A percentile compares a stretch with the other conserved stretches of the same genome.
These are phyloP conservation scores for Artemia sinica DNA, from an alignment of 2,888 invertebrate species.

Conservation along the genomic window DNA sequence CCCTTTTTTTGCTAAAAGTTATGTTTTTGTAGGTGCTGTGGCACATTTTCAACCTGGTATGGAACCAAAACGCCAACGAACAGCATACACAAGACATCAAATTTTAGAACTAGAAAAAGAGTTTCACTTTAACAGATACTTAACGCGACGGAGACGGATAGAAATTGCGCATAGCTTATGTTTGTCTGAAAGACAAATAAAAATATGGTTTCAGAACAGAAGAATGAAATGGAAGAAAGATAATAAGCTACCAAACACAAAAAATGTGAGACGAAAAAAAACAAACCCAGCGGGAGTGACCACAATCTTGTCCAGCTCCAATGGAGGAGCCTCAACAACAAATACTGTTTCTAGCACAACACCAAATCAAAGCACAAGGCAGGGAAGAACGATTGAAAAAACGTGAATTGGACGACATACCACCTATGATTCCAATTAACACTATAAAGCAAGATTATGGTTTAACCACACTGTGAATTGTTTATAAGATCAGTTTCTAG, in stretches of 20 bases:
- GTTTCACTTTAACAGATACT: constrained; percentile 91
- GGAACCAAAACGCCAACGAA: constrained; percentile 88
- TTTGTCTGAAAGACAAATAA: constrained; percentile 74
- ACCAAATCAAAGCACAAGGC: constrained; percentile 41
- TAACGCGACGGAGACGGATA: constrained; percentile 81
- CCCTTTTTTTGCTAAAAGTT: constrained; percentile 51
- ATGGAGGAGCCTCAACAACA: constrained; percentile 41
- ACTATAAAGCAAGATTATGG: constrained; percentile 73
- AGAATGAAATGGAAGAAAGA: constrained; percentile 74
- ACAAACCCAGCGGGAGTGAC: constrained; percentile 54
- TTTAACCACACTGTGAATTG: constrained; percentile 32
- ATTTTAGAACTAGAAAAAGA: constrained; percentile 92
- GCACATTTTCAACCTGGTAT: constrained; percentile 59
- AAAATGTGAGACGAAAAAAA: constrained; percentile 56
- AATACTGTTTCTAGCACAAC: constrained; percentile 40
- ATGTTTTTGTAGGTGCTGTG: constrained; percentile 27
- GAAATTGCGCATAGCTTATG: constrained; percentile 92
- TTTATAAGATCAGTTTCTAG: too few species aligned
- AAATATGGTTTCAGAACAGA: constrained; percentile 72
- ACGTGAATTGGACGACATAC: constrained; percentile 12
- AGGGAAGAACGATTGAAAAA: constrained; percentile 20
- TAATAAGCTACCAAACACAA: constrained; percentile 73
- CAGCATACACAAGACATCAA: constrained; percentile 93
- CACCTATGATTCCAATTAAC: constrained; percentile 33
- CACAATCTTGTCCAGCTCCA: constrained; percentile 30